phyloP scores from a whole-genome alignment of 2,888 invertebrate genomes.

The Osmoderma eremita region DNA sequence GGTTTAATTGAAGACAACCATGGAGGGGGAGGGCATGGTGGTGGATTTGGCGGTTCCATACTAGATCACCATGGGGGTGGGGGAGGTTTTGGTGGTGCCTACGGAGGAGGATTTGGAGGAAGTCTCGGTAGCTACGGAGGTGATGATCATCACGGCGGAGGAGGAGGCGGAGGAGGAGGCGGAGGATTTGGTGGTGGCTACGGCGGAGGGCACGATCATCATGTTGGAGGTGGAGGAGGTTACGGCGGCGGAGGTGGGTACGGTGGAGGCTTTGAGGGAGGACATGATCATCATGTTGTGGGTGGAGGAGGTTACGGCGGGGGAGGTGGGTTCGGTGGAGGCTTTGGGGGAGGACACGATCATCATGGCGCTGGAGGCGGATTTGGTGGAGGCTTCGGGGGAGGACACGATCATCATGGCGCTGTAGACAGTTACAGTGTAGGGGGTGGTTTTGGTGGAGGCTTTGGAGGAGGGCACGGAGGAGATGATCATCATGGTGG shows the following conservation, averaged over 20 bases:
- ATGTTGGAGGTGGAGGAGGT: constrained; percentile 42
- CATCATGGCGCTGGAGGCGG: constrained; percentile 37
- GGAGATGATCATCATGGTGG: constrained; percentile 56
- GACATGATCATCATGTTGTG: constrained; percentile 41
- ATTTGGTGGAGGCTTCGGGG: constrained; percentile 34
- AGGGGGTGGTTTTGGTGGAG: constrained; percentile 25
- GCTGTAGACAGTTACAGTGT: constrained; percentile 34
- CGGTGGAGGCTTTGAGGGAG: constrained; percentile 40
- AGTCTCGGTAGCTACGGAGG: constrained; percentile 34
- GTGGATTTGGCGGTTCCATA: constrained; percentile 35
- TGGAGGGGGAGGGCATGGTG: constrained; percentile 23
- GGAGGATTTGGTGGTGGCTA: constrained; percentile 55
- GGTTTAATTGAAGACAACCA: constrained; percentile 12
- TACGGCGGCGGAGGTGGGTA: constrained; percentile 35
- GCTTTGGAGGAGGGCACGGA: constrained; percentile 41
- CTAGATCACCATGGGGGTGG: constrained; percentile 15
- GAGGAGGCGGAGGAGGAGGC: constrained; percentile 33
- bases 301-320: constrained; percentile 41
- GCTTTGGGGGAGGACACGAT: constrained; percentile 35
- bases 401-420: constrained; percentile 28
- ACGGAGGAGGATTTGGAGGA: constrained; percentile 26
- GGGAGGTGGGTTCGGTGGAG: constrained; percentile 22
- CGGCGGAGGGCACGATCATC: constrained; percentile 57
- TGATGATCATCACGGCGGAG: constrained; percentile 32
- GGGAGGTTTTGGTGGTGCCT: constrained; percentile 22